These are phyloP conservation scores for Porites divaricata DNA, from an alignment of 92 coral and sea anemone genomes.

Conservation along the genomic window DNA sequence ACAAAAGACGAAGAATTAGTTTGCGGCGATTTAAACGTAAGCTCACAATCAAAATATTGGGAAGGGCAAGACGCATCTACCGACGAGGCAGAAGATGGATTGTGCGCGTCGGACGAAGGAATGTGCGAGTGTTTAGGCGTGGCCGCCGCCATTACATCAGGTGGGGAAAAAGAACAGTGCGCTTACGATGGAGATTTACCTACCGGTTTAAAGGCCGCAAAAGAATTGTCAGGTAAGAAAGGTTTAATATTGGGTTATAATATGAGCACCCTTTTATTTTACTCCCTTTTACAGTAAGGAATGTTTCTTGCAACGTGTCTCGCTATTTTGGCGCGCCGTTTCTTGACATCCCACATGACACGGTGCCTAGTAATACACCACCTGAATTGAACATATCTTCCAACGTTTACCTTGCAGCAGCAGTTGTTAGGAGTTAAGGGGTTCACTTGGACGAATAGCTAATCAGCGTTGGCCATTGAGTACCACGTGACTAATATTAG, in stretches of 20 bases:
- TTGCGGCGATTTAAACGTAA: slow-evolving; percentile 8
- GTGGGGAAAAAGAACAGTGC: not conserved
- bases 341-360: too few species aligned
- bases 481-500: too few species aligned
- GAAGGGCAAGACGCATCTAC: not conserved
- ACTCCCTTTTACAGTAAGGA: not conserved
- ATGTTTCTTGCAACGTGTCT: too few species aligned
- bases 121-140: not conserved
- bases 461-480: too few species aligned
- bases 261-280: not conserved
- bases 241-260: too few species aligned
- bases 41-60: not conserved
- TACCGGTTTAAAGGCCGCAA: slow-evolving; percentile 11
- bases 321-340: too few species aligned
- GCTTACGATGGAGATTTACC: not conserved
- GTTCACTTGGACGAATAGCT: too few species aligned
- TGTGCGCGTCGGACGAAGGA: slow-evolving; percentile 6
- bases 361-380: too few species aligned
- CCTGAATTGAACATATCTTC: too few species aligned
- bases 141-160: slow-evolving; percentile 10
- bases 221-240: slow-evolving; percentile 6
- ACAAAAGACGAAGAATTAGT: not conserved
- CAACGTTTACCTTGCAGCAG: too few species aligned
- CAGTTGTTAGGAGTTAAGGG: too few species aligned
- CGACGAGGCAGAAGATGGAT: not conserved